phyloP scores from a whole-genome alignment of 2,888 invertebrate genomes.

The Heliconius cydno region DNA sequence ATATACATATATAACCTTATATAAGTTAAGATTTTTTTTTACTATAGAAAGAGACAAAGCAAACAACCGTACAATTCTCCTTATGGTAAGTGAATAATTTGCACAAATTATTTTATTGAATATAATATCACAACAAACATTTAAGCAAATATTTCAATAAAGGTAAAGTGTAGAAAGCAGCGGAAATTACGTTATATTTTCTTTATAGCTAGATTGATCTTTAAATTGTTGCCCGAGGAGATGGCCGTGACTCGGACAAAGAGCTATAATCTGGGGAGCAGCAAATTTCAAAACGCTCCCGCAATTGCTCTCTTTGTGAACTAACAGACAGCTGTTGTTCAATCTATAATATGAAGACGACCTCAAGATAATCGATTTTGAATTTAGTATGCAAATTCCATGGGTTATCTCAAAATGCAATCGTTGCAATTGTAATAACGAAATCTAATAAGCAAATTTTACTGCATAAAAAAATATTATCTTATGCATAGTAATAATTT shows the following conservation, averaged over 20 bases:
- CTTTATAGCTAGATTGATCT: slow-evolving; percentile 37
- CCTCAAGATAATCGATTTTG: slow-evolving; percentile 24
- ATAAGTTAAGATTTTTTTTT: no score
- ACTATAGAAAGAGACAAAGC: no score
- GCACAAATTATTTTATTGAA: background rate
- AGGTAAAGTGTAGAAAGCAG: background rate
- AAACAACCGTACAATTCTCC: no score
- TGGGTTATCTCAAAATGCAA: background rate
- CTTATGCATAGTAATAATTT: no score
- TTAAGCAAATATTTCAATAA: background rate
- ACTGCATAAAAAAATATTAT: no score
- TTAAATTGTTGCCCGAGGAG: slow-evolving; percentile 56
- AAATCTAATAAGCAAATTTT: slow-evolving; percentile 1
- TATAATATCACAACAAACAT: background rate
- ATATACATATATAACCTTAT: background rate
- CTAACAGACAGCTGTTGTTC: slow-evolving; percentile 30
- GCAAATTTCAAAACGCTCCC: slow-evolving; percentile 61
- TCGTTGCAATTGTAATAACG: background rate
- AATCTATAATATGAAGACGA: slow-evolving; percentile 25
- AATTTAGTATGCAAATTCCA: slow-evolving; percentile 9
- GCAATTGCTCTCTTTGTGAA: slow-evolving; percentile 42
- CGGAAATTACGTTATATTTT: slow-evolving; percentile 31
- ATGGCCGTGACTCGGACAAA: slow-evolving; percentile 69
- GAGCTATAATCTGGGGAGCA: slow-evolving; percentile 63
- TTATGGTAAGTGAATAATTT: no score